Conservation (phyloP, 2,797 vertebrate genomes). For the Poliocrania exsul region DNA sequence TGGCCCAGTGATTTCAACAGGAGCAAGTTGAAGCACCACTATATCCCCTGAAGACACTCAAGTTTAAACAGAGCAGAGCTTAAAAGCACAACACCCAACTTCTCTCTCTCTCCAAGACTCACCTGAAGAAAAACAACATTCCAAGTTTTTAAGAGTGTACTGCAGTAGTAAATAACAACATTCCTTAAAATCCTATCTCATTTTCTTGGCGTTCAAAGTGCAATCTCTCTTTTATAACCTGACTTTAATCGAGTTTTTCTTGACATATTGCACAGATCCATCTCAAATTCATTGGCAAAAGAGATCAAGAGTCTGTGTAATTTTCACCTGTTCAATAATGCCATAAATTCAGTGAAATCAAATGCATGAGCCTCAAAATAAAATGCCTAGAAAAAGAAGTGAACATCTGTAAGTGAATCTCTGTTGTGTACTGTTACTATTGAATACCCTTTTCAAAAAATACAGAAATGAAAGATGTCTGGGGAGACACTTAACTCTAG, state of each 20-base stretch:
- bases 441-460: background rate
- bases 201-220: background rate
- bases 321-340: background rate
- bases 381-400: background rate
- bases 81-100: background rate
- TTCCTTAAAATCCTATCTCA: background rate
- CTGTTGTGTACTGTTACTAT: background rate
- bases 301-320: background rate
- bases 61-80: slow-evolving; percentile 35
- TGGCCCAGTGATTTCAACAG: background rate
- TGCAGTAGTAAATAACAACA: background rate
- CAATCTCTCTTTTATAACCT: background rate
- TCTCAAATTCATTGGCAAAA: background rate
- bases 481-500: background rate
- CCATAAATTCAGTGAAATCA: background rate
- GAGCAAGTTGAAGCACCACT: slow-evolving; percentile 38
- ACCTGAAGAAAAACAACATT: background rate
- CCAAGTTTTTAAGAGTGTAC: background rate
- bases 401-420: background rate
- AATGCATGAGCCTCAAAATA: background rate
- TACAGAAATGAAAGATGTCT: background rate
- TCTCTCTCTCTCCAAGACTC: background rate
- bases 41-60: slow-evolving; percentile 40
- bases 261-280: background rate
- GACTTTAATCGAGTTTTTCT: background rate